Evolutionary conservation across 2,888 invertebrate species (phyloP), one percentile per base, ranked within the genome.

Genomic region (Brachyptera risi): DNA sequence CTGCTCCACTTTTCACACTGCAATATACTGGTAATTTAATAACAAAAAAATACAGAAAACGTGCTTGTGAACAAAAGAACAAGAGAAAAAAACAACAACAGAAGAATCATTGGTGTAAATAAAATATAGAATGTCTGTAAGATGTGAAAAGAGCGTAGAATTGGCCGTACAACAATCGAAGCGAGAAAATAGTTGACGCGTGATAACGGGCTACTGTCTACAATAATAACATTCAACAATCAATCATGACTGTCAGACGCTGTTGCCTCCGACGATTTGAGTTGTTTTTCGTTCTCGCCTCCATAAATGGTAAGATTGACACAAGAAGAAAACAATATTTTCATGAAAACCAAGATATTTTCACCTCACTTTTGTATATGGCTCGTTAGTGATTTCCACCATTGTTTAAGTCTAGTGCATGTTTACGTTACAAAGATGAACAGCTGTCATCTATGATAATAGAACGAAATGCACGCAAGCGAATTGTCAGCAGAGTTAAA

Each of bases 261-360:
- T 35, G 23, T 7, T 54, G 35, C 17, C 35, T 37, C n/a, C n/a
- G n/a, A 13, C 35, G 13, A 3, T 37, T 54, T 37, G 35, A 37
- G 21, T 54, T 54, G 23, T 54, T 35, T 37, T 54, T 54, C 11
- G 37, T 54, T 35, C 54, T 54, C 54, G 19, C 37, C 19, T 54
- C 54, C 35, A 35, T 54, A 37, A 54, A 54, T 37, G 54, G 54
- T 54, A 54, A 54, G 54, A 35, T 51, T 51, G 49, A 49, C 49
- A 49, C n/a, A 21, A 42, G n/a, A n/a, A n/a, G n/a, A n/a, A n/a
- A n/a, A n/a, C n/a, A n/a, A n/a, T n/a, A n/a, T n/a, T n/a, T n/a
- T n/a, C n/a, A n/a, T n/a, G n/a, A n/a, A n/a, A n/a, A n/a, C n/a
- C n/a, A n/a, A n/a, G n/a, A n/a, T n/a, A n/a, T n/a, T n/a, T n/a